phyloP scores from a whole-genome alignment of 2,113 vertebrate species.

The Hydrochoerus hydrochaeris region DNA sequence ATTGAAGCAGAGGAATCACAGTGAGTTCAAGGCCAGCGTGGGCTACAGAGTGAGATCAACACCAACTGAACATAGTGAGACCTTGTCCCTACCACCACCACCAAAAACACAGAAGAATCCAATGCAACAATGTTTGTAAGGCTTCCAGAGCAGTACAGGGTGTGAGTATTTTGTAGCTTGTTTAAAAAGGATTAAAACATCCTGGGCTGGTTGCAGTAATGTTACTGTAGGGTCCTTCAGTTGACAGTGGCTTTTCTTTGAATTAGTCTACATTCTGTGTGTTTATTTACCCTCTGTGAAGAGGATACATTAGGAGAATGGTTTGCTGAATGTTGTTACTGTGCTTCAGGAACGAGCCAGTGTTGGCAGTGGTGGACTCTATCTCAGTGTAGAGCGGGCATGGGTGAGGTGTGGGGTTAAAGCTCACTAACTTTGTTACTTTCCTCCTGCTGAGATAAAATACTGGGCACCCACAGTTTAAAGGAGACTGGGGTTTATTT shows the following conservation, averaged over 20 bases:
- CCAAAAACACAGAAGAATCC: background rate
- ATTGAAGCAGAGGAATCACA: no score
- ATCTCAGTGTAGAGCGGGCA: background rate
- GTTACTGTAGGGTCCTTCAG: background rate
- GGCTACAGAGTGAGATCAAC: background rate
- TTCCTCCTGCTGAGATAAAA: no score
- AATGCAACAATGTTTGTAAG: background rate
- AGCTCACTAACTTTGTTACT: background rate
- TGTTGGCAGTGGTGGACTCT: no score
- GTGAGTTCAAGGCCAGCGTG: no score
- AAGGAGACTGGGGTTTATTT: no score
- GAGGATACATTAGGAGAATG: background rate
- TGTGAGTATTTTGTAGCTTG: background rate
- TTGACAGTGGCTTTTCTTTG: background rate
- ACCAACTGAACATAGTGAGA: no score
- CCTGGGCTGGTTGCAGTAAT: background rate
- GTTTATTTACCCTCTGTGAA: background rate
- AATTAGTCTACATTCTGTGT: background rate
- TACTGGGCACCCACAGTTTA: no score
- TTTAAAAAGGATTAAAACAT: background rate
- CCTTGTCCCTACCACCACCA: no score
- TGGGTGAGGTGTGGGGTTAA: no score
- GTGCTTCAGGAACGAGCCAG: rapidly evolving
- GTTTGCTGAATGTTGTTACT: rapidly evolving
- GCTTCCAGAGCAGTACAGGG: background rate